Conservation (phyloP, 1,140 invertebrate genomes). For the Notospermus geniculatus region DNA sequence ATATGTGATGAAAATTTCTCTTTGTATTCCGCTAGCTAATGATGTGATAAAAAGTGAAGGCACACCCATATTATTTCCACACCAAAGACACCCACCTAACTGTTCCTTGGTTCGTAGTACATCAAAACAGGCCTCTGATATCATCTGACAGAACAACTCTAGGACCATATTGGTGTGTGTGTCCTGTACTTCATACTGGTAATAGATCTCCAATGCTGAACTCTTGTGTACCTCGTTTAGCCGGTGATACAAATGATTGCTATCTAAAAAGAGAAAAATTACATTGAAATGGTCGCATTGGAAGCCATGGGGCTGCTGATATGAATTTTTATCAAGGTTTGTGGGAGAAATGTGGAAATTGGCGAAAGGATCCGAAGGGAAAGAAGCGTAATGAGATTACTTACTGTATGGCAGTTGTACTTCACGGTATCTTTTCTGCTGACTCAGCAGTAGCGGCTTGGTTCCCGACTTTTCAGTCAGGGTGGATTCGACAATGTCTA, state of each 20-base stretch:
- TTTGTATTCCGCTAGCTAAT: too few relatives aligned
- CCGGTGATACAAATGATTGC: slow-evolving; percentile 65
- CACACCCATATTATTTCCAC: background rate
- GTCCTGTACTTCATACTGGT: slow-evolving; percentile 80
- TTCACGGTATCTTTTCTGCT: slow-evolving; percentile 76
- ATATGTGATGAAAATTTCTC: too few relatives aligned
- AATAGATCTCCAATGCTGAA: slow-evolving; percentile 83
- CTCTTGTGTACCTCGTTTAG: slow-evolving; percentile 78
- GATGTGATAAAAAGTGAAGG: too few relatives aligned
- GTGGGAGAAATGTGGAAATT: too few relatives aligned
- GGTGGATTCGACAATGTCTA: slow-evolving; percentile 69
- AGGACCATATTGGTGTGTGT: slow-evolving; percentile 78
- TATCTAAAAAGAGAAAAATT: slow-evolving; percentile 64
- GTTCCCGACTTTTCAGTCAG: slow-evolving; percentile 59
- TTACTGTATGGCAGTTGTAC: slow-evolving; percentile 79
- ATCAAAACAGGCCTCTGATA: slow-evolving; percentile 89
- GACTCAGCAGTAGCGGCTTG: slow-evolving; percentile 74
- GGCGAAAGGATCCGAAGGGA: too few relatives aligned
- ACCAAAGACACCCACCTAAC: slow-evolving; percentile 61
- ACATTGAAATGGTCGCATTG: too few relatives aligned
- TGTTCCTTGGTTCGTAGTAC: slow-evolving; percentile 88
- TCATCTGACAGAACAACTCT: slow-evolving; percentile 83
- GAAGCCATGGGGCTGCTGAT: too few relatives aligned
- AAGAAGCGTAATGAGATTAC: slow-evolving; percentile 17
- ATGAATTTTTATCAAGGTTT: too few relatives aligned